Evolutionary conservation across 2,888 invertebrate genomes (phyloP), one percentile per base, ranked within the genome.

Genomic region (Lepidocyrtoides sp.): DNA sequence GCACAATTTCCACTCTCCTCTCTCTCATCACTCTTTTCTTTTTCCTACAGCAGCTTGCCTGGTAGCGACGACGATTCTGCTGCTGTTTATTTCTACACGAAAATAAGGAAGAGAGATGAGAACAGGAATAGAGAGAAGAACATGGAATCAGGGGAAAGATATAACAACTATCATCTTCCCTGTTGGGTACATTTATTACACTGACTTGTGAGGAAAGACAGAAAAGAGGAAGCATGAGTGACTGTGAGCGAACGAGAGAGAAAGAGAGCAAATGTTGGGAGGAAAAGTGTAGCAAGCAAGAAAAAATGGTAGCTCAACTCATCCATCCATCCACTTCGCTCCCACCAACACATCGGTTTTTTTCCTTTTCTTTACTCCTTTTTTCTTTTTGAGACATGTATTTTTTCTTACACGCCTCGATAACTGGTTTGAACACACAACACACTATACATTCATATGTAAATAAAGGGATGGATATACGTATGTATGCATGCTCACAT

Each of bases 141-240:
- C 23, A 26, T 79, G 79, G 54, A 81, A 88, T 23, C 57, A 63
- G 86, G 79, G 69, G 54, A 88, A 69, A 88, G 69, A 88, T 69
- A 81, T 81, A 88, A 79, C 81, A 88, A 81, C 79, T 81, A 88
- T 88, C 88, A 88, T 88, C 81, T 88, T 88, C 88, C 54, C 79
- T 88, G 87, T 66, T 87, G 81, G 88, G 69, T 81, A 88, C 79
- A 88, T 88, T 88, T 88, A 88, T 88, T 88, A 81, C 69, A 54
- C 81, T 54, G 79, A 81, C 88, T 88, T 69, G 88, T 41, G 79
- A 60, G 20, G 57, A 83, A 66, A 83, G 63, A 41, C 63, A 23
- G 83, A 85, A 69, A 32, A 48, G 66, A 69, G 85, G 72, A 85
- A 69, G 72, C 72, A 23, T 83, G 83, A 84, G 75, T 69, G 54